phyloP scores from a whole-genome alignment of 2,888 invertebrate genomes.

The Notodonta ziczac region DNA sequence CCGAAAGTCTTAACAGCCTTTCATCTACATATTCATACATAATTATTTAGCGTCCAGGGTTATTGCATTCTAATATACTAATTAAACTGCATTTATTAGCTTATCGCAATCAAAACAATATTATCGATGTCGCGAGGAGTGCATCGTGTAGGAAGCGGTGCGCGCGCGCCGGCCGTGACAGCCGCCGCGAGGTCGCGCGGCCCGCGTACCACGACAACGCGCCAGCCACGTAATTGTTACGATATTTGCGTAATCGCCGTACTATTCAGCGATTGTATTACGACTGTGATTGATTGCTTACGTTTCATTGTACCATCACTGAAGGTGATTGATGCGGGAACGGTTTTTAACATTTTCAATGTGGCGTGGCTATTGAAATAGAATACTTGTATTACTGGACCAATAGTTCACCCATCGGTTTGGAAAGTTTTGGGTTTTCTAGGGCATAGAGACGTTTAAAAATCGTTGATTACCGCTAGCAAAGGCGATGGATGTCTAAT shows the following conservation, averaged over 20 bases:
- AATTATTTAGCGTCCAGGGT: conserved; percentile 1
- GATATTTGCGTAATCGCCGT: conserved; percentile 48
- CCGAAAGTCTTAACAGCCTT: background rate
- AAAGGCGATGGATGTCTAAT: background rate
- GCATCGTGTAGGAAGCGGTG: conserved; percentile 52
- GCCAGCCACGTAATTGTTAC: conserved; percentile 50
- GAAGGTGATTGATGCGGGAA: conserved; percentile 1
- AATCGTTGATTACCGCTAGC: too few relatives aligned
- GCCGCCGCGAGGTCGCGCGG: conserved; percentile 39
- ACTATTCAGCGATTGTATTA: conserved; percentile 22
- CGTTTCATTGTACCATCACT: background rate
- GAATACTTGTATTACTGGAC: background rate
- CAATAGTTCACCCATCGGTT: too few relatives aligned
- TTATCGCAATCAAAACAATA: conserved; percentile 48
- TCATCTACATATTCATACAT: conserved; percentile 1
- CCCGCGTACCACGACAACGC: conserved; percentile 32
- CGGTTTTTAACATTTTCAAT: background rate
- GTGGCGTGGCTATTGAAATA: background rate
- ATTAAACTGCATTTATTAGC: conserved; percentile 7
- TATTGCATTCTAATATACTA: conserved; percentile 3
- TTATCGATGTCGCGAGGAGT: conserved; percentile 41
- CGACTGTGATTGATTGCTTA: conserved; percentile 19
- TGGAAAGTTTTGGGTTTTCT: too few relatives aligned
- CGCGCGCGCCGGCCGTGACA: conserved; percentile 45
- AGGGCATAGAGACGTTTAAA: too few relatives aligned